These are phyloP conservation scores for Lagorchestes hirsutus DNA, from an alignment of 2,797 vertebrate genomes.

Conservation along the genomic window DNA sequence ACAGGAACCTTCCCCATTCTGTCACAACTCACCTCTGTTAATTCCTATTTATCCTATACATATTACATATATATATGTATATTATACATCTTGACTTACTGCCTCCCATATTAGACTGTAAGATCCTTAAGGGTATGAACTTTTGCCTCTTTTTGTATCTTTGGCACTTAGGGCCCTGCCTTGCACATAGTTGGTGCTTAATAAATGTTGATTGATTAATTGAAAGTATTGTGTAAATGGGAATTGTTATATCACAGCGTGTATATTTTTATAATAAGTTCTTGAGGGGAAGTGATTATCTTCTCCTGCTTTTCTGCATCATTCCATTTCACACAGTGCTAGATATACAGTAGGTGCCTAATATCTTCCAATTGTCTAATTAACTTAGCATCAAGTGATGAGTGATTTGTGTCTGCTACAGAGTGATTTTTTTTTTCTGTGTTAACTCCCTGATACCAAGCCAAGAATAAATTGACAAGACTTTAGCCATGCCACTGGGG, in stretches of 20 bases:
- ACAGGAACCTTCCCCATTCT: not conserved
- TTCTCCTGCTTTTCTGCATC: conserved; percentile 36
- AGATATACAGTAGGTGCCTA: not conserved
- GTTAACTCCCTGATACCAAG: conserved; percentile 20
- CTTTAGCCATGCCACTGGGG: conserved; percentile 6
- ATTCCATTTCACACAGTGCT: not conserved
- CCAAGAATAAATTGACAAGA: conserved; percentile 1
- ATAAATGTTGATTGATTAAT: not conserved
- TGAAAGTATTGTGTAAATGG: not conserved
- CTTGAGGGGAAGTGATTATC: conserved; percentile 43
- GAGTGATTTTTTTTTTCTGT: not conserved
- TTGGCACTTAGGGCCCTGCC: conserved; percentile 4
- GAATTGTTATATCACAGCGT: not conserved
- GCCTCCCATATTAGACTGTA: not conserved
- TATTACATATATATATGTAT: not conserved
- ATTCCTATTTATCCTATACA: not conserved
- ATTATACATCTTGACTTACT: not conserved
- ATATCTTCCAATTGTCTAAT: not conserved
- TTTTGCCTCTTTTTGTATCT: conserved; percentile 25
- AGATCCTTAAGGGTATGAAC: not conserved
- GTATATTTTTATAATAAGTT: not conserved
- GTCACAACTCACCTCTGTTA: not conserved
- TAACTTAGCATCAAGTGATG: not conserved
- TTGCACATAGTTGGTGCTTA: not conserved
- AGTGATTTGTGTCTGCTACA: not conserved